These are phyloP conservation scores for Acrocyrtus sp. DNA, from an alignment of 2,888 invertebrate species.

Conservation along the genomic window DNA sequence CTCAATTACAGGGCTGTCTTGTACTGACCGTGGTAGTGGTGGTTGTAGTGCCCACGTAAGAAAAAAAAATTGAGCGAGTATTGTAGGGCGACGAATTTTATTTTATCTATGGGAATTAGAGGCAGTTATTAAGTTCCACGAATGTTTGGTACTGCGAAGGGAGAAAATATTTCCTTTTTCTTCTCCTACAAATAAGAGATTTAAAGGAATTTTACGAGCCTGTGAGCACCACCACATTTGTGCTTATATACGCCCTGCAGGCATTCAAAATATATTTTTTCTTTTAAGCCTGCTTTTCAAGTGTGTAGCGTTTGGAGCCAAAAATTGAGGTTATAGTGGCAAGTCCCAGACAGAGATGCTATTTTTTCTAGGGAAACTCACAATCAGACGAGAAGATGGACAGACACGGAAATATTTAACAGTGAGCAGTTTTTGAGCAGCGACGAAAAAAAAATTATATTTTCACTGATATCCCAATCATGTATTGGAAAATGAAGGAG, in stretches of 20 bases:
- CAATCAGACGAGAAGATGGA: conserved; percentile 54
- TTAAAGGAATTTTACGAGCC: conserved; percentile 44
- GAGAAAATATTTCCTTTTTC: conserved; percentile 22
- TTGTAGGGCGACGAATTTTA: too few relatives aligned
- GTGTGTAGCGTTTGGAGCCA: conserved; percentile 56
- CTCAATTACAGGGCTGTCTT: too few relatives aligned
- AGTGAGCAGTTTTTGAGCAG: neutral
- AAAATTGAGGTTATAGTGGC: conserved; percentile 55
- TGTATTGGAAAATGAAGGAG: too few relatives aligned
- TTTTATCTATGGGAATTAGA: too few relatives aligned
- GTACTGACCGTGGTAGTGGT: too few relatives aligned
- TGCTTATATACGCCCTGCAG: conserved; percentile 48
- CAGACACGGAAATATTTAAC: conserved; percentile 33
- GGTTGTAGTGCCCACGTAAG: too few relatives aligned
- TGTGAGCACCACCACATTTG: neutral
- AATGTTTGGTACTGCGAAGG: conserved; percentile 26
- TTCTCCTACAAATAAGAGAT: conserved; percentile 49
- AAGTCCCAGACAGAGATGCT: conserved; percentile 54
- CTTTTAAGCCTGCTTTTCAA: conserved; percentile 40
- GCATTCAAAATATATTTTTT: too few relatives aligned
- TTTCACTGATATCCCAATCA: too few relatives aligned
- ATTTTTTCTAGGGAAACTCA: conserved; percentile 52
- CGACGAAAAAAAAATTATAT: conserved; percentile 5
- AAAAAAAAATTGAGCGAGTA: too few relatives aligned
- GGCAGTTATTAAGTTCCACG: conserved; percentile 55